Base-by-base conservation (phyloP, 2,113 vertebrate species). In the Isichthys henryi region DNA sequence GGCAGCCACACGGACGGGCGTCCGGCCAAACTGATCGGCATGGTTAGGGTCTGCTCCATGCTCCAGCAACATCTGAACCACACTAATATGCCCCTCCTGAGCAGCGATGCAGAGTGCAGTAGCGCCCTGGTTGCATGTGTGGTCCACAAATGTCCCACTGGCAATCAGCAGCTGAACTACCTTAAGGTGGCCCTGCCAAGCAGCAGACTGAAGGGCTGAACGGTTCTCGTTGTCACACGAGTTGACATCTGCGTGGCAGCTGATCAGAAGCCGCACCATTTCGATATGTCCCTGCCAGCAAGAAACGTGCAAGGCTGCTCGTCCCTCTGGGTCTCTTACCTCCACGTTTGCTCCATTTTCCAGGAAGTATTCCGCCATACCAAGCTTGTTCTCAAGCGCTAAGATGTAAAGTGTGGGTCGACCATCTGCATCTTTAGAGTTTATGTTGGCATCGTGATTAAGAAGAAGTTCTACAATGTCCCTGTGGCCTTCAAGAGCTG, bases 201-300 rank as follows among this genome's bases (percentile, higher is more conserved):
- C 97, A 0, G 98, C 98, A 0, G 98, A 99, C 92, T 99, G 98
- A 93, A 99, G 92, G 53, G 98, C 97, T 0, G 98, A 99, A 31
- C 98, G 96, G 92, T 97, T 97, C 92, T 99, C 98, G 0, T 98
- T 98, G 92, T 99, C 98, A 0, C 97, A 96, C 13, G 98, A 96
- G 0, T 99, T 99, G 89, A 99, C 95, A 1, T 98, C 97, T 0
- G 97, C 98, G 0, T 97, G 97, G 90, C 96, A 97, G 0, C 97
- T 97, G 31, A 99, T 95, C 89, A 99, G 96, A 93, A 97, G 94
- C 91, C 96, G 96, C 43, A 98, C 98, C 97, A 99, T 98, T 90
- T 99, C 98, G 89, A 97, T 80, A n/a, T 99, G 98, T 49, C 98
- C 98, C 93, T 99, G 98, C 98, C 98, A 99, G 94, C 98, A 99